Percentiles rank a stretch among this genome's conserved stretches.
These are phyloP conservation scores for Malthinus flaveolus DNA, from an alignment of 2,888 invertebrate species.

Conservation along the genomic window DNA sequence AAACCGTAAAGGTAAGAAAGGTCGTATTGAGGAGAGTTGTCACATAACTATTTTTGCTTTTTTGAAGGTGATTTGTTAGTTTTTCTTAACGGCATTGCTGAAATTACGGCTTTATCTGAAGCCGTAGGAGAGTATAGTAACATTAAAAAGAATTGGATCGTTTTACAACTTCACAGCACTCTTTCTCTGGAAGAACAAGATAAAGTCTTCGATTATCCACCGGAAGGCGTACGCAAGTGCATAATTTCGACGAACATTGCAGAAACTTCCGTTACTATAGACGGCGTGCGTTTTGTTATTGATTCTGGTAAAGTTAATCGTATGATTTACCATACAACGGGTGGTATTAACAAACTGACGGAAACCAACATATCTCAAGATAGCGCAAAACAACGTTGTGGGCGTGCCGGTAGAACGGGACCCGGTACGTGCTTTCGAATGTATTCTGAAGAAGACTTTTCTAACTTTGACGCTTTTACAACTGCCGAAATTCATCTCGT, in stretches of 20 bases:
- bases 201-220: slow-evolving; percentile 95
- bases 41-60: not conserved
- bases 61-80: slow-evolving; percentile 86
- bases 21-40: no score
- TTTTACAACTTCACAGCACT: slow-evolving; percentile 90
- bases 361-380: slow-evolving; percentile 98
- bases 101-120: slow-evolving; percentile 86
- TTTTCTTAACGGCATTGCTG: slow-evolving; percentile 93
- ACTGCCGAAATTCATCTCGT: slow-evolving; percentile 94
- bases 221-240: slow-evolving; percentile 93
- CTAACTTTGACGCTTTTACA: slow-evolving; percentile 79
- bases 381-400: slow-evolving; percentile 95
- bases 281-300: slow-evolving; percentile 94
- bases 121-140: slow-evolving; percentile 81
- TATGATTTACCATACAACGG: slow-evolving; percentile 91
- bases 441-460: slow-evolving; percentile 82
- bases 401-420: slow-evolving; percentile 91
- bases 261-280: slow-evolving; percentile 98
- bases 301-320: slow-evolving; percentile 96
- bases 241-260: slow-evolving; percentile 98
- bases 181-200: slow-evolving; percentile 94
- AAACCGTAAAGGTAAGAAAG: slow-evolving; percentile 55
- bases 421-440: slow-evolving; percentile 94
- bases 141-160: slow-evolving; percentile 85
- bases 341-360: slow-evolving; percentile 87